Percentiles rank a stretch among this genome's conserved stretches.
These are phyloP conservation scores for Sebastes matsubarae DNA, from an alignment of 2,797 vertebrate genomes.

Conservation along the genomic window DNA sequence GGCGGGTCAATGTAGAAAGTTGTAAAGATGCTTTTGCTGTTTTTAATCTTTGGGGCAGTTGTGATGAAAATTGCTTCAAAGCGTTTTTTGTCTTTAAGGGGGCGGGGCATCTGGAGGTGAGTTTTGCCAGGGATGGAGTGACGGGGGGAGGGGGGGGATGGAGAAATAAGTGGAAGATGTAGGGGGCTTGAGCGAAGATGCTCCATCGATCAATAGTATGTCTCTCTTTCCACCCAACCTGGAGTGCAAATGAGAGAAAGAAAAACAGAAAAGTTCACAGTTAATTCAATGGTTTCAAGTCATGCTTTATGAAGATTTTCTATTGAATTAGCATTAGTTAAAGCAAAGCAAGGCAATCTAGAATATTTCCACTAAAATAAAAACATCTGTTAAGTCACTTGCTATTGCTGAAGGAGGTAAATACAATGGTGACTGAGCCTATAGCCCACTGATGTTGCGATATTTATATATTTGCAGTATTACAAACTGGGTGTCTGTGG, in stretches of 20 bases:
- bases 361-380: too few species aligned
- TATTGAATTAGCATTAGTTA: not conserved
- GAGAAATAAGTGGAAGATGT: conserved; percentile 78
- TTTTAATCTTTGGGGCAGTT: conserved; percentile 85
- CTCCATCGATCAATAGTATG: conserved; percentile 84
- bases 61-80: conserved; percentile 82
- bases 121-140: conserved; percentile 71
- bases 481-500: too few species aligned
- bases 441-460: too few species aligned
- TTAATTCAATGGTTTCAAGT: conserved; percentile 11
- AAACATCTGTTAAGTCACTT: too few species aligned
- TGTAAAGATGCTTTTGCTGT: conserved; percentile 81
- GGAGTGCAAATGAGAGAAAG: conserved; percentile 48
- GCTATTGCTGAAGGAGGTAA: too few species aligned
- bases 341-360: not conserved
- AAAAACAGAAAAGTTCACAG: conserved; percentile 1
- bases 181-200: conserved; percentile 72
- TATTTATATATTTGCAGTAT: too few species aligned
- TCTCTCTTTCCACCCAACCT: conserved; percentile 89
- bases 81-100: conserved; percentile 77
- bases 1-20: conserved; percentile 72
- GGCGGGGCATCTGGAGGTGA: conserved; percentile 64
- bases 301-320: not conserved
- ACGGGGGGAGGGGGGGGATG: conserved; percentile 3
- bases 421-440: too few species aligned